Evolutionary conservation across 1,140 invertebrate genomes (phyloP).

Genomic region (Halesus radiatus): DNA sequence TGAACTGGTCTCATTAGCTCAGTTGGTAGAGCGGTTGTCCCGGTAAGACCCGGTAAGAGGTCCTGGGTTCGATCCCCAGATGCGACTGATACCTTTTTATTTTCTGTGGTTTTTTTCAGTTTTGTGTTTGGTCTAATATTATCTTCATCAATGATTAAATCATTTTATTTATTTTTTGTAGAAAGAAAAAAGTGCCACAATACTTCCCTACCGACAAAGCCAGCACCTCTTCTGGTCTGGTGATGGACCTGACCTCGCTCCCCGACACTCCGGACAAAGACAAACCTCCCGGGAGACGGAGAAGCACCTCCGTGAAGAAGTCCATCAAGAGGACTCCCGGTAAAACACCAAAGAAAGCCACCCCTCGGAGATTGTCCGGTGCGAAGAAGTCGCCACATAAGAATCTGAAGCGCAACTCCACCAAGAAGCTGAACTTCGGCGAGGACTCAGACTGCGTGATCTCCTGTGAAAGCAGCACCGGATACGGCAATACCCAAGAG

Average conservation of each 20-base stretch:
- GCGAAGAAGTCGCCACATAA: neutral
- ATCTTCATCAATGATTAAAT: too few species aligned
- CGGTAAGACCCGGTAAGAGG: too few species aligned
- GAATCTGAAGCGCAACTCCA: neutral
- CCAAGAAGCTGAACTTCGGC: conserved; percentile 8
- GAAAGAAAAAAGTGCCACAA: neutral
- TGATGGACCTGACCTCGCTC: conserved; percentile 31
- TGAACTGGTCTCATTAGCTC: too few species aligned
- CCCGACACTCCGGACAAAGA: conserved; percentile 38
- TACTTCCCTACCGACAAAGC: conserved; percentile 18
- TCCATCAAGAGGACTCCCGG: neutral
- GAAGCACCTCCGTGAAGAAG: conserved; percentile 6
- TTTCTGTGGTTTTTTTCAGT: too few species aligned
- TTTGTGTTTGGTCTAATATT: too few species aligned
- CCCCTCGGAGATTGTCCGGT: neutral
- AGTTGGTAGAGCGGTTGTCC: too few species aligned
- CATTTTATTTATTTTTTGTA: neutral
- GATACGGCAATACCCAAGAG: neutral
- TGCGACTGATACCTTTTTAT: too few species aligned
- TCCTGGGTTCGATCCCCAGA: too few species aligned
- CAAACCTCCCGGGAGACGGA: neutral
- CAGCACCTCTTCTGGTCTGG: neutral
- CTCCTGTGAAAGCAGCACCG: too few species aligned
- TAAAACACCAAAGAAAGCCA: neutral
- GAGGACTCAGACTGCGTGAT: neutral